These are phyloP conservation scores for Phyllotreta striolata DNA, from an alignment of 2,888 invertebrate species.

Conservation along the genomic window DNA sequence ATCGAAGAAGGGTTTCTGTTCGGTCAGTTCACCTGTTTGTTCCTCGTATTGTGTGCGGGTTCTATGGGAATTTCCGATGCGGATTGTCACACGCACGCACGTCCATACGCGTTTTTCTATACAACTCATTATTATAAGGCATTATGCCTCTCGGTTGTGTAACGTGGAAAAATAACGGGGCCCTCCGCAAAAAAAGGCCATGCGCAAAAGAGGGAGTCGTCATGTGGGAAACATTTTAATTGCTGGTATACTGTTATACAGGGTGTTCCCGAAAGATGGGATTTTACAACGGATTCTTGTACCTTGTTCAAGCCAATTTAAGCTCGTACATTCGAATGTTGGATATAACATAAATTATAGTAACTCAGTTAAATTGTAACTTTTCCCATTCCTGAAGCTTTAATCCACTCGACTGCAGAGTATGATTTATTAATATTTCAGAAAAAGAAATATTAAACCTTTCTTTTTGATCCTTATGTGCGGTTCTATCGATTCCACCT, in stretches of 20 bases:
- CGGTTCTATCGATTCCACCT: constrained; percentile 17
- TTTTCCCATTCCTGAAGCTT: too few relatives aligned
- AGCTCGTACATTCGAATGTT: too few relatives aligned
- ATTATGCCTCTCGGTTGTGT: constrained; percentile 18
- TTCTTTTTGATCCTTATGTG: background rate
- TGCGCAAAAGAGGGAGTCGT: too few relatives aligned
- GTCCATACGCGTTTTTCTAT: constrained; percentile 44
- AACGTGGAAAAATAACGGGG: constrained; percentile 26
- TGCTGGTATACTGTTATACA: too few relatives aligned
- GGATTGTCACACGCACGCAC: constrained; percentile 49
- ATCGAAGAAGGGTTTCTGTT: constrained; percentile 28
- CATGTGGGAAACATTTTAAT: too few relatives aligned
- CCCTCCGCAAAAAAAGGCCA: background rate
- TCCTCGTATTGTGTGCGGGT: constrained; percentile 31
- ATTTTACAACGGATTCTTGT: too few relatives aligned
- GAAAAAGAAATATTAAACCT: constrained; percentile 24
- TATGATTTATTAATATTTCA: constrained; percentile 8
- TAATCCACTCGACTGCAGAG: background rate
- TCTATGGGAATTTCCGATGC: constrained; percentile 51
- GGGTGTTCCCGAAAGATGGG: too few relatives aligned
- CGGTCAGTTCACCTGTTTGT: constrained; percentile 40
- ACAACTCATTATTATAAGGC: constrained; percentile 29
- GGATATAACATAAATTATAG: too few relatives aligned
- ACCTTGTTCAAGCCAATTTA: too few relatives aligned
- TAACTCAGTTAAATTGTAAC: too few relatives aligned